Conservation (phyloP, 2,113 vertebrate genomes). For the Notarius lentiginosus region DNA sequence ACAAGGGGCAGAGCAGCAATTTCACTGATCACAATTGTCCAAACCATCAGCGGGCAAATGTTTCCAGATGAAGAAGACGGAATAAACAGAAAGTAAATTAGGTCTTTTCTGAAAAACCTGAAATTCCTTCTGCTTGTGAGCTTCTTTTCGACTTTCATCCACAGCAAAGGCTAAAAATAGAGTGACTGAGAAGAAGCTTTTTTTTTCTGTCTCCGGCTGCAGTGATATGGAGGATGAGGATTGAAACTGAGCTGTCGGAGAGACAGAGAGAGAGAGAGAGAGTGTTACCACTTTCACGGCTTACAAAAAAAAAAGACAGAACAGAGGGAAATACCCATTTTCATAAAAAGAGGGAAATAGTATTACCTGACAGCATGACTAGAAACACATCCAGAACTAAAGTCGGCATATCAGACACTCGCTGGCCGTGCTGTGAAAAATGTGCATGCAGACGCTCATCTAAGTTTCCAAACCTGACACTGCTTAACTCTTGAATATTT, state of each 20-base stretch:
- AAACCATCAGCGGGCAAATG: conserved; percentile 40
- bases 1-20: conserved; percentile 18
- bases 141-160: conserved; percentile 35
- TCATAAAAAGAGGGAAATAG: too few relatives aligned
- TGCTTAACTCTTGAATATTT: too few relatives aligned
- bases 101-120: conserved; percentile 44
- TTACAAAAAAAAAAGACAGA: conserved; percentile 36
- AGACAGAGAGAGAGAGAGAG: conserved; percentile 37
- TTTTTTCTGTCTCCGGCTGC: background rate
- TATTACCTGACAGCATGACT: too few relatives aligned
- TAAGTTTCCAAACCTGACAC: too few relatives aligned
- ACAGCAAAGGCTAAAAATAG: conserved; percentile 47
- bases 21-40: conserved; percentile 29
- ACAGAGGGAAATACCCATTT: conserved; percentile 50
- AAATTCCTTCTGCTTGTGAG: conserved; percentile 42
- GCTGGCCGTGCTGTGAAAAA: too few relatives aligned
- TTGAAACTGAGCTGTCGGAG: conserved; percentile 41
- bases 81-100: conserved; percentile 36
- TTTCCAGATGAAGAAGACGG: conserved; percentile 26
- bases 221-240: conserved; percentile 31
- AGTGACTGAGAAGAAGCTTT: conserved; percentile 34
- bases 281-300: background rate
- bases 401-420: too few relatives aligned
- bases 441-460: too few relatives aligned
- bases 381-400: background rate